phyloP scores from a whole-genome alignment of 2,797 vertebrate genomes.

The Melopsittacus undulatus region DNA sequence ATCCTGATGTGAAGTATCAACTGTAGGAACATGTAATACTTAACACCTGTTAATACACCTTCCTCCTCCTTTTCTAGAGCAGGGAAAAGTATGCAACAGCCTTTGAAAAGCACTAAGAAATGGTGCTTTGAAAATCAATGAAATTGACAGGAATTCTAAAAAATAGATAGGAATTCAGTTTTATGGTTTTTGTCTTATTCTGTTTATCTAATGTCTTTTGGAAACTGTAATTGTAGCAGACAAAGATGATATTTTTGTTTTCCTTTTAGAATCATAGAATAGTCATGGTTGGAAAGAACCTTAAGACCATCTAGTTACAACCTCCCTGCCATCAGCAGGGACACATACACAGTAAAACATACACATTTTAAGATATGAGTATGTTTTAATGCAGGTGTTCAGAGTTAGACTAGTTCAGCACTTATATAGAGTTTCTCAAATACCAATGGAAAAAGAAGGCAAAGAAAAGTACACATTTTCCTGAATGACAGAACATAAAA shows the following conservation, averaged over 20 bases:
- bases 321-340: no score
- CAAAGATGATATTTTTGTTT: background rate
- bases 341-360: no score
- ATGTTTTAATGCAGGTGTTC: background rate
- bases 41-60: background rate
- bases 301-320: no score
- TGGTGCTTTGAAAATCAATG: background rate
- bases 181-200: background rate
- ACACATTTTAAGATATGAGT: background rate
- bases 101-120: background rate
- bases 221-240: background rate
- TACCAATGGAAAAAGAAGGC: background rate
- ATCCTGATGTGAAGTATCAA: background rate
- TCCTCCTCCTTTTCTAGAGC: background rate
- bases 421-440: background rate
- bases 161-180: background rate
- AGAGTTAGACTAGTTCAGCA: background rate
- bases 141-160: background rate
- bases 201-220: background rate
- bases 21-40: background rate
- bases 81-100: background rate
- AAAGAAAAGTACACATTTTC: background rate
- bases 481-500: background rate
- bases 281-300: no score
- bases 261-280: background rate